Percentiles rank a stretch among this genome's conserved stretches.
These are phyloP conservation scores for Meda fulgida DNA, from an alignment of 2,797 vertebrate species.

Conservation along the genomic window DNA sequence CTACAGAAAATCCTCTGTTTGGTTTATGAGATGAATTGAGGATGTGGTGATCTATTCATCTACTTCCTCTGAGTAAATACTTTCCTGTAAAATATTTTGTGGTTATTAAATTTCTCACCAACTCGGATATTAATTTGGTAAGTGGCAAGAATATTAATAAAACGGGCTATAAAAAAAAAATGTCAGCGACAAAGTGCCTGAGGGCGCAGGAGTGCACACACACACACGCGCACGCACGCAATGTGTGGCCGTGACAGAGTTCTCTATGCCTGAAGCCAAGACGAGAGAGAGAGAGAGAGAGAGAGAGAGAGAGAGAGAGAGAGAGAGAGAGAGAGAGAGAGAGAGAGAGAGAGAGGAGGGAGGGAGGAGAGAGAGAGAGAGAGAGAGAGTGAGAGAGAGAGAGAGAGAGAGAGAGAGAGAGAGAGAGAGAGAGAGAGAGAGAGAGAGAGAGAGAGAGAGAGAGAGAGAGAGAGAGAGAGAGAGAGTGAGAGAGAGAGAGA, in stretches of 20 bases:
- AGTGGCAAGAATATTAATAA: slow-evolving; percentile 49
- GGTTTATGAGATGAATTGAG: slow-evolving; percentile 40
- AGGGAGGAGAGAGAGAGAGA: slow-evolving; percentile 15
- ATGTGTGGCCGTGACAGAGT: slow-evolving; percentile 53
- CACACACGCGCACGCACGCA: background rate
- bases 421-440: slow-evolving; percentile 23
- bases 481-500: slow-evolving; percentile 22
- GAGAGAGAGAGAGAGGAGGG: slow-evolving; percentile 43
- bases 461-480: slow-evolving; percentile 9
- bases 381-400: slow-evolving; percentile 20
- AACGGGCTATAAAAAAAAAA: slow-evolving; percentile 50
- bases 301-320: background rate
- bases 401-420: slow-evolving; percentile 8
- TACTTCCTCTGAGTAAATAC: slow-evolving; percentile 43
- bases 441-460: slow-evolving; percentile 22
- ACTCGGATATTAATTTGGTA: slow-evolving; percentile 50
- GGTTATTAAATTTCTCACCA: slow-evolving; percentile 50
- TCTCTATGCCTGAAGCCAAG: slow-evolving; percentile 48
- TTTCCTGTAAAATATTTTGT: slow-evolving; percentile 48
- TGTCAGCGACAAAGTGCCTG: slow-evolving; percentile 50
- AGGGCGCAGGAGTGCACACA: slow-evolving; percentile 37
- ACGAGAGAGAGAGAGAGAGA: slow-evolving; percentile 10
- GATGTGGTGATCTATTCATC: slow-evolving; percentile 31
- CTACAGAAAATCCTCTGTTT: slow-evolving; percentile 12
- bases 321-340: slow-evolving; percentile 4